phyloP scores from a whole-genome alignment of 2,888 invertebrate genomes.

The Drosophila planitibia region DNA sequence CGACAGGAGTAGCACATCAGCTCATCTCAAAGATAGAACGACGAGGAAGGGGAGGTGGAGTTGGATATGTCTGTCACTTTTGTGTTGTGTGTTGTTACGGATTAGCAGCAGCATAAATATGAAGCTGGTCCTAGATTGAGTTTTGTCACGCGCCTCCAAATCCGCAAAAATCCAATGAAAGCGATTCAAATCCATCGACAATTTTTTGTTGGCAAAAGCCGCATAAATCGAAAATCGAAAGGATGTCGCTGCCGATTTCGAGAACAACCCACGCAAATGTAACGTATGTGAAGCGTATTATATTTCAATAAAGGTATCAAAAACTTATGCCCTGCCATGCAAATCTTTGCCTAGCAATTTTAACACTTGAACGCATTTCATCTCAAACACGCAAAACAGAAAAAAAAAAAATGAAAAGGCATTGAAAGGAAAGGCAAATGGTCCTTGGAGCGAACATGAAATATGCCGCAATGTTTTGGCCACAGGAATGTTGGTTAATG shows the following conservation, averaged over 20 bases:
- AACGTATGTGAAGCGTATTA: conserved; percentile 62
- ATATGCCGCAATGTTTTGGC: conserved; percentile 76
- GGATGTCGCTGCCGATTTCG: conserved; percentile 28
- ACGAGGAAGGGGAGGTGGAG: not conserved
- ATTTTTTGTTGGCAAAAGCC: conserved; percentile 3
- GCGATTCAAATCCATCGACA: conserved; percentile 32
- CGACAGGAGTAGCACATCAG: conserved; percentile 6
- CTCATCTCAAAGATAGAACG: not conserved
- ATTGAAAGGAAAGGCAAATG: conserved; percentile 6
- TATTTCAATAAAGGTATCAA: conserved; percentile 74
- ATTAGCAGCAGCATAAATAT: conserved; percentile 68
- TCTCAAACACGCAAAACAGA: conserved; percentile 25
- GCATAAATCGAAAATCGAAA: conserved; percentile 38
- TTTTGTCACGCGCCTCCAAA: conserved; percentile 69
- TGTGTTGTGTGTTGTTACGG: conserved; percentile 27
- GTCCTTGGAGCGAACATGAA: conserved; percentile 74
- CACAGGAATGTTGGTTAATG: conserved; percentile 71
- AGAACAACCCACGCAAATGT: conserved; percentile 45
- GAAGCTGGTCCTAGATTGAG: conserved; percentile 70
- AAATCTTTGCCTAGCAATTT: conserved; percentile 75
- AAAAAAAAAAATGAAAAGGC: not conserved
- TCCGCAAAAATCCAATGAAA: conserved; percentile 28
- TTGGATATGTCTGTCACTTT: conserved; percentile 11
- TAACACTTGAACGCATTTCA: conserved; percentile 74
- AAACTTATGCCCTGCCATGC: conserved; percentile 62